A percentile compares a stretch with the other conserved stretches of the same genome.
Conservation (phyloP, 2,888 invertebrate genomes). For the Conchocele bisecta region DNA sequence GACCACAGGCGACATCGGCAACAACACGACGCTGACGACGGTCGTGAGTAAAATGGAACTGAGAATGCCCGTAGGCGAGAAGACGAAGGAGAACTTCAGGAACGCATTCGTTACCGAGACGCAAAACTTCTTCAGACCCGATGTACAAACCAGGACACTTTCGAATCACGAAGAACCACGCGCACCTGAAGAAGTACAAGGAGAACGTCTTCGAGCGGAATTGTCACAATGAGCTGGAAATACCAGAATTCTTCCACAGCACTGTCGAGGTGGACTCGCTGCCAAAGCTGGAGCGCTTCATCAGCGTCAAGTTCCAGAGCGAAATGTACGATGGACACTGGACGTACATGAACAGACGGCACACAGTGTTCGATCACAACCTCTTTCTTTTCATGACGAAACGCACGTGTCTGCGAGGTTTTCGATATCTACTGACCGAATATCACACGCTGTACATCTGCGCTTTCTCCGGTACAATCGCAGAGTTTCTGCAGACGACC, state of each 20-base stretch:
- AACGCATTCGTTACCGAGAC: slow-evolving; percentile 4
- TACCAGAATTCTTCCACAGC: neutral
- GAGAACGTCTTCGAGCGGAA: slow-evolving; percentile 9
- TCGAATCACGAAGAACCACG: slow-evolving; percentile 7
- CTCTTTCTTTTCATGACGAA: neutral
- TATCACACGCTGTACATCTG: slow-evolving; percentile 8
- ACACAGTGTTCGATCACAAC: neutral
- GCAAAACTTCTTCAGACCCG: slow-evolving; percentile 7
- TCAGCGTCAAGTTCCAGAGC: slow-evolving; percentile 9
- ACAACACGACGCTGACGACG: no score
- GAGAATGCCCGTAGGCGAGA: no score
- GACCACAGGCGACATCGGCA: no score
- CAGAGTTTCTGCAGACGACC: slow-evolving; percentile 1
- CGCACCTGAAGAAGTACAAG: slow-evolving; percentile 9
- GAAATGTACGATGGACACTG: slow-evolving; percentile 6
- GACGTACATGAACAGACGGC: neutral
- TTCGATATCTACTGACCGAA: slow-evolving; percentile 13
- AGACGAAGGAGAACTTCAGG: slow-evolving; percentile 14
- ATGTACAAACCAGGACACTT: slow-evolving; percentile 4
- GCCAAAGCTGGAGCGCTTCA: slow-evolving; percentile 1
- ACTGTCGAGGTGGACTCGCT: neutral
- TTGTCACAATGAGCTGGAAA: neutral
- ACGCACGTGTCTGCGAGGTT: slow-evolving; percentile 1
- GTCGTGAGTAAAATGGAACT: no score
- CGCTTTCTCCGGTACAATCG: slow-evolving; percentile 4